Evolutionary conservation across 2,113 vertebrate genomes (phyloP).

Genomic region (Chloebia gouldiae): DNA sequence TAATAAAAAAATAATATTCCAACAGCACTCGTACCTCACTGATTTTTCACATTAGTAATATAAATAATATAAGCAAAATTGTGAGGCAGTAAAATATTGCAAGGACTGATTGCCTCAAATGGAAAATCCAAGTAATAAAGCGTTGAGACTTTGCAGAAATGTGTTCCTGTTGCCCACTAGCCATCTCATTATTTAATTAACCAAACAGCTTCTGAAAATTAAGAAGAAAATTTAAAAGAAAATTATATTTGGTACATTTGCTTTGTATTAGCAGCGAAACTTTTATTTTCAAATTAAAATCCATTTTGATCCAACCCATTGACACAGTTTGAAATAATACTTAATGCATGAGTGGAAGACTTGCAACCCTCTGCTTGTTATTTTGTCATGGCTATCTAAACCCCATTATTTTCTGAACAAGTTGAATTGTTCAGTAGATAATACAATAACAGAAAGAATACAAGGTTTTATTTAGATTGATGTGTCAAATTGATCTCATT

Average conservation of each 20-base stretch:
- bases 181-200: not conserved
- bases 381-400: not conserved
- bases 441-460: not conserved
- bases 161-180: not conserved
- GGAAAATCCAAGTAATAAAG: not conserved
- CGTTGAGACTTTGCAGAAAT: not conserved
- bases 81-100: not conserved
- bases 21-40: not conserved
- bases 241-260: not conserved
- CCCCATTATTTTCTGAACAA: not conserved
- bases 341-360: not conserved
- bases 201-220: not conserved
- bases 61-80: not conserved
- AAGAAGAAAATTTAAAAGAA: not conserved
- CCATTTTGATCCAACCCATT: not conserved
- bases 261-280: not conserved
- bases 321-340: not conserved
- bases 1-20: not conserved
- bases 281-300: slow-evolving; percentile 26
- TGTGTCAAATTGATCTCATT: not conserved
- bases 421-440: not conserved
- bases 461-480: not conserved
- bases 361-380: not conserved
- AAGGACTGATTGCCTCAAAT: not conserved
- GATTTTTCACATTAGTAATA: not conserved